Percentiles rank a stretch among this genome's conserved stretches.
Conservation (phyloP, 2,797 vertebrate genomes). For the Myripristis murdjan region DNA sequence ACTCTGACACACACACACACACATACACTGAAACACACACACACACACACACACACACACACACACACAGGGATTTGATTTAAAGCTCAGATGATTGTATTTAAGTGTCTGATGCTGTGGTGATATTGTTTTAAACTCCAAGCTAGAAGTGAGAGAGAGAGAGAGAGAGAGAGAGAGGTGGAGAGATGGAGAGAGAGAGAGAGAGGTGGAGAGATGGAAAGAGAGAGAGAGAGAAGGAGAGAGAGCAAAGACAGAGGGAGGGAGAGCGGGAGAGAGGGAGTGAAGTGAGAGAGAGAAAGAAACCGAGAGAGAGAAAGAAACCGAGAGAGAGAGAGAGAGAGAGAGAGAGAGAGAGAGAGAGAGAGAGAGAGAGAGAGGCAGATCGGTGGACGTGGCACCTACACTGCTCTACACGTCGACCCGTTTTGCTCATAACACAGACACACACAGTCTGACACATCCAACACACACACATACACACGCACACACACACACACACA, state of each 20-base stretch:
- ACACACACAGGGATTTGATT: no score
- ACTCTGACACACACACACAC: no score
- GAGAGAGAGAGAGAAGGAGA: background rate
- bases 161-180: background rate
- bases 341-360: constrained; percentile 47
- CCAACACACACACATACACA: no score
- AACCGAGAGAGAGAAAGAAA: constrained; percentile 13
- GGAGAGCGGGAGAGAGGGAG: background rate
- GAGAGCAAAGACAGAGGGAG: background rate
- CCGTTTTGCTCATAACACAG: constrained; percentile 44
- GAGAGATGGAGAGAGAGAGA: background rate
- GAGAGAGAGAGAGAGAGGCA: constrained; percentile 2
- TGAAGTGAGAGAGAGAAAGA: no score
- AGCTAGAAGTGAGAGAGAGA: constrained; percentile 3
- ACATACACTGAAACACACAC: no score
- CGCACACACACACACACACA: no score
- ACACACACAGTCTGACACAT: no score
- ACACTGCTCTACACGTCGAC: constrained; percentile 76
- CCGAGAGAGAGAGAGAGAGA: constrained; percentile 45
- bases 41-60: no score
- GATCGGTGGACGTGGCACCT: constrained; percentile 81
- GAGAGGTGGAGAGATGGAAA: background rate
- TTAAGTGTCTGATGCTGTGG: no score
- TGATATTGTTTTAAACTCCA: no score
- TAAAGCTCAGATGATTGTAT: no score